These are phyloP conservation scores for Haplochromis burtoni DNA, from an alignment of 2,113 vertebrate species.

Conservation along the genomic window DNA sequence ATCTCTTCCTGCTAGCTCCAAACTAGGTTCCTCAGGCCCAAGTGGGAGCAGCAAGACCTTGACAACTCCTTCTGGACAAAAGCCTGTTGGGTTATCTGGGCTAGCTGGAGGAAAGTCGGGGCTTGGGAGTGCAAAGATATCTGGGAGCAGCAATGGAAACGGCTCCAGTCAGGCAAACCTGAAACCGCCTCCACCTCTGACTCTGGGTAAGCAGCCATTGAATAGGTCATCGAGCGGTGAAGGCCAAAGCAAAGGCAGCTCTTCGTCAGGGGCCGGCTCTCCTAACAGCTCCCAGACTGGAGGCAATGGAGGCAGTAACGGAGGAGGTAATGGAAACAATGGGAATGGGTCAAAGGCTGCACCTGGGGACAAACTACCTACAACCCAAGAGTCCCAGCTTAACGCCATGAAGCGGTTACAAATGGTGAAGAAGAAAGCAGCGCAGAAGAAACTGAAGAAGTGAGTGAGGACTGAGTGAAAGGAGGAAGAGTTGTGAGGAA, in stretches of 20 bases:
- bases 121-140: slow-evolving; percentile 75
- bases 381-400: slow-evolving; percentile 94
- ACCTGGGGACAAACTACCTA: slow-evolving; percentile 80
- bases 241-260: slow-evolving; percentile 79
- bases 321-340: slow-evolving; percentile 60
- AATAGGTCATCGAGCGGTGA: slow-evolving; percentile 88
- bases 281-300: slow-evolving; percentile 56
- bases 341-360: slow-evolving; percentile 68
- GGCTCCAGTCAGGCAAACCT: slow-evolving; percentile 67
- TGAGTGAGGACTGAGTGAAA: slow-evolving; percentile 39
- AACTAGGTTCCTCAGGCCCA: slow-evolving; percentile 76
- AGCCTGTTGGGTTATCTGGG: slow-evolving; percentile 84
- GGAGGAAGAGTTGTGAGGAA: neutral
- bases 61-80: slow-evolving; percentile 75
- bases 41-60: slow-evolving; percentile 75
- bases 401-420: slow-evolving; percentile 96
- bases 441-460: slow-evolving; percentile 95
- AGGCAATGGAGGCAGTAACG: slow-evolving; percentile 60
- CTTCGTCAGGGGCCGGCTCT: slow-evolving; percentile 69
- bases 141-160: slow-evolving; percentile 63
- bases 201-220: slow-evolving; percentile 87
- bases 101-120: slow-evolving; percentile 79
- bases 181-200: slow-evolving; percentile 86
- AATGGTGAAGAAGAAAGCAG: slow-evolving; percentile 98
- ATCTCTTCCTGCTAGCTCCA: slow-evolving; percentile 77